Evolutionary conservation across 2,113 vertebrate species (phyloP).

Genomic region (Delphinapterus leucas): DNA sequence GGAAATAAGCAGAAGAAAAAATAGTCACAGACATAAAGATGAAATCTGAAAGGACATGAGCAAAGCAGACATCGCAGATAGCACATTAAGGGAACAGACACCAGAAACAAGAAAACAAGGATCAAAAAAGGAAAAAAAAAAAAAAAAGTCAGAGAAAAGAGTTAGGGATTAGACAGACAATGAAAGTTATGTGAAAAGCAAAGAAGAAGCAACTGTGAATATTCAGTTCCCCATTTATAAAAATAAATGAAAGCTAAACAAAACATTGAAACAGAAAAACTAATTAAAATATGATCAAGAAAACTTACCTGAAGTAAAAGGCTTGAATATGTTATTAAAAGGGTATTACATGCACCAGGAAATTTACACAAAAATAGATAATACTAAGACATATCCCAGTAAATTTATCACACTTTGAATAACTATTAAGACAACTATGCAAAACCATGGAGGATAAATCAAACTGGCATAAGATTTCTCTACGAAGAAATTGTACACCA

Average conservation of each 20-base stretch:
- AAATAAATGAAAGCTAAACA: not conserved
- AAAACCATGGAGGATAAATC: not conserved
- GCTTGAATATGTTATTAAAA: not conserved
- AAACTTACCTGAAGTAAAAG: not conserved
- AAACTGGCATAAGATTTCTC: not conserved
- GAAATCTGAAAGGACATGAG: not conserved
- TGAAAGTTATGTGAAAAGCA: not conserved
- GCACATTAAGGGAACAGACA: not conserved
- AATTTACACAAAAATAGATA: not conserved
- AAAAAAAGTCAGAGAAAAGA: not conserved
- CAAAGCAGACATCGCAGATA: not conserved
- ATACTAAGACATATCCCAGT: not conserved
- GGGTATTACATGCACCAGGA: not conserved
- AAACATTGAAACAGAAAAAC: not conserved
- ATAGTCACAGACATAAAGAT: not conserved
- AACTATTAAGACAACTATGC: not conserved
- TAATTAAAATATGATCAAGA: not conserved
- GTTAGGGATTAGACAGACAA: not conserved
- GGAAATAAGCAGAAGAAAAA: not conserved
- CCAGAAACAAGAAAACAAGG: not conserved
- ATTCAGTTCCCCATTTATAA: not conserved
- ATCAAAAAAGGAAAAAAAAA: too few species aligned
- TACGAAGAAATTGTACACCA: not conserved
- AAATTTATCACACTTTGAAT: not conserved
- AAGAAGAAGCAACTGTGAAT: not conserved